A percentile compares a stretch with the other conserved stretches of the same genome.
These are phyloP conservation scores for Sciaenops ocellatus DNA, from an alignment of 2,797 vertebrate species.

Conservation along the genomic window DNA sequence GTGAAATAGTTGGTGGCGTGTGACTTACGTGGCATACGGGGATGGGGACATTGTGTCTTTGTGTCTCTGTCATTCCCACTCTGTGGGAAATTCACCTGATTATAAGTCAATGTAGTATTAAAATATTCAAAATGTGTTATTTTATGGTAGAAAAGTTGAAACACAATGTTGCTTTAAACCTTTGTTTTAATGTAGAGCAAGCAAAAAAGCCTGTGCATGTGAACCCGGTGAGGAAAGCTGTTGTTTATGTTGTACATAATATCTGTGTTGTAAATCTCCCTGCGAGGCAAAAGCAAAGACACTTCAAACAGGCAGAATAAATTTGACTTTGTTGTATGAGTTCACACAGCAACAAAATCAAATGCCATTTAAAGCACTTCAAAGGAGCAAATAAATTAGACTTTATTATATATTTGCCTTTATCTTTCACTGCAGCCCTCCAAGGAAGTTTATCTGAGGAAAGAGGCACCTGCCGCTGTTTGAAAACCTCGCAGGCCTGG, in stretches of 20 bases:
- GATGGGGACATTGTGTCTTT: no score
- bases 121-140: no score
- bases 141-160: no score
- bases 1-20: no score
- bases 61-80: no score
- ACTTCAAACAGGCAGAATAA: conserved; percentile 30
- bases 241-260: conserved; percentile 1
- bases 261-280: conserved; percentile 14
- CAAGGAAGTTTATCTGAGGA: conserved; percentile 24
- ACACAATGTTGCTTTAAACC: no score
- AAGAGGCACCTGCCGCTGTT: conserved; percentile 31
- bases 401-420: conserved; percentile 42
- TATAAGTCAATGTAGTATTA: no score
- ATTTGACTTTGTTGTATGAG: conserved; percentile 12
- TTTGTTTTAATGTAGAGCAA: conserved; percentile 1
- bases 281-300: conserved; percentile 7
- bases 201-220: background rate
- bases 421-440: conserved; percentile 49
- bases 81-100: no score
- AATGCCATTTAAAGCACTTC: conserved; percentile 13
- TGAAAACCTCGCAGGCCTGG: conserved; percentile 3
- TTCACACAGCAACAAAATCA: conserved; percentile 31
- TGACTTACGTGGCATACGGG: no score
- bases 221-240: background rate
- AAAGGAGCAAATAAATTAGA: conserved; percentile 29